A percentile compares a stretch with the other conserved stretches of the same genome.
Evolutionary conservation across 2,797 vertebrate genomes (phyloP).

Genomic region (Phoeniculus purpureus): DNA sequence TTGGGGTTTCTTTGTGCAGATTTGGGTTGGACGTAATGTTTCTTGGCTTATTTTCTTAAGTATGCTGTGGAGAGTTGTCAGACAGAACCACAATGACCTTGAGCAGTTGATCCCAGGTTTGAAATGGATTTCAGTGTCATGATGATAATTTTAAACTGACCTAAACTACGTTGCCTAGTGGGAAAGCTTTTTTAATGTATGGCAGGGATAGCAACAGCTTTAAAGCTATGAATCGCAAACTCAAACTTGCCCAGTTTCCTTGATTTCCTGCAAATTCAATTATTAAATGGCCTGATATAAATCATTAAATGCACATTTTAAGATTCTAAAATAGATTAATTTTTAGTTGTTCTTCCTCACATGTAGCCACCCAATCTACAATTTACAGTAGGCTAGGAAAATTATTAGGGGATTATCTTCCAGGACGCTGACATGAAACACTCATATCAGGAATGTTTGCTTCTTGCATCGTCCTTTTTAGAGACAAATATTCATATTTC

Average conservation of each 20-base stretch:
- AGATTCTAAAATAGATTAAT: slow-evolving; percentile 47
- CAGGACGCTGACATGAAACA: slow-evolving; percentile 14
- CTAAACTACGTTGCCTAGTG: neutral
- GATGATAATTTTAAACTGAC: neutral
- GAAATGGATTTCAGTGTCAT: slow-evolving; percentile 29
- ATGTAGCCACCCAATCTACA: neutral
- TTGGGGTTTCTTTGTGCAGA: neutral
- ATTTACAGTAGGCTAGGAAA: slow-evolving; percentile 27
- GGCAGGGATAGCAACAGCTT: slow-evolving; percentile 31
- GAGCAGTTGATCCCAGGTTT: neutral
- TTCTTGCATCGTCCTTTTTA: slow-evolving; percentile 67
- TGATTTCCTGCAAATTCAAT: slow-evolving; percentile 71
- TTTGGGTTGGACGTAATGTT: neutral
- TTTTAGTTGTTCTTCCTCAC: slow-evolving; percentile 54
- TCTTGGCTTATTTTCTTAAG: slow-evolving; percentile 12
- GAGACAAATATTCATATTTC: slow-evolving; percentile 76
- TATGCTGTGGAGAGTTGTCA: slow-evolving; percentile 8
- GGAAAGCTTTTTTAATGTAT: slow-evolving; percentile 15
- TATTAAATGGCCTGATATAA: slow-evolving; percentile 60
- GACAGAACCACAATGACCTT: slow-evolving; percentile 22
- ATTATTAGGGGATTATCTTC: slow-evolving; percentile 55
- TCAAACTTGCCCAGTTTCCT: slow-evolving; percentile 46
- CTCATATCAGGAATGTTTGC: slow-evolving; percentile 53
- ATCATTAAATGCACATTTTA: slow-evolving; percentile 66
- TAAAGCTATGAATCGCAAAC: slow-evolving; percentile 49